phyloP scores from a whole-genome alignment of 2,888 invertebrate species.

The Nemotelus nigrinus region DNA sequence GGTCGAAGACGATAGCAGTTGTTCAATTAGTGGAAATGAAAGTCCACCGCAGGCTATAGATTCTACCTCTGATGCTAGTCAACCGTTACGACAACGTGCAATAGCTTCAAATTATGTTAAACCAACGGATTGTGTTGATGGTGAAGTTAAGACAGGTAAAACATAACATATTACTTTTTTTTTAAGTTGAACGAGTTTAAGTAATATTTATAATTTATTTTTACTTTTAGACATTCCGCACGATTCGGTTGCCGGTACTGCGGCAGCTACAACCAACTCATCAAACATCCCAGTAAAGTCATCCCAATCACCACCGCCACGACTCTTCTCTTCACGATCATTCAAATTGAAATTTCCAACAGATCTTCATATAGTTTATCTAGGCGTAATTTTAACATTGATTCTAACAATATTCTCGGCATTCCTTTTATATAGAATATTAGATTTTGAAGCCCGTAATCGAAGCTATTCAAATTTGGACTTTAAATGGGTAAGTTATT shows the following conservation, averaged over 20 bases:
- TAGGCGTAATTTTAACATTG: slow-evolving; percentile 61
- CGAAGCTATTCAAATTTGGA: slow-evolving; percentile 61
- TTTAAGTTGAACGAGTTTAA: neutral
- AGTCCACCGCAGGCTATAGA: slow-evolving; percentile 59
- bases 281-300: slow-evolving; percentile 41
- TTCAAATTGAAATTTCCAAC: slow-evolving; percentile 59
- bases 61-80: slow-evolving; percentile 53
- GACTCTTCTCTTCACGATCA: slow-evolving; percentile 44
- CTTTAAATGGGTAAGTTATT: slow-evolving; percentile 61
- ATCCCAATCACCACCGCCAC: slow-evolving; percentile 45
- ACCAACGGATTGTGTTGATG: slow-evolving; percentile 45
- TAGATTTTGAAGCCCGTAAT: slow-evolving; percentile 63
- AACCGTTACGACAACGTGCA: slow-evolving; percentile 56
- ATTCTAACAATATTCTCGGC: slow-evolving; percentile 61
- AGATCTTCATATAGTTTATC: slow-evolving; percentile 61
- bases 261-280: slow-evolving; percentile 43
- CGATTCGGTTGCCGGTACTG: slow-evolving; percentile 8
- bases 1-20: slow-evolving; percentile 68
- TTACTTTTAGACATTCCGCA: slow-evolving; percentile 47
- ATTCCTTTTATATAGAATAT: slow-evolving; percentile 63
- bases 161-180: neutral
- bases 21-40: slow-evolving; percentile 68
- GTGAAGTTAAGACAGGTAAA: slow-evolving; percentile 30
- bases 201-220: neutral
- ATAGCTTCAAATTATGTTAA: slow-evolving; percentile 29